phyloP scores from a whole-genome alignment of 2,797 vertebrate genomes.

The Gila robusta region DNA sequence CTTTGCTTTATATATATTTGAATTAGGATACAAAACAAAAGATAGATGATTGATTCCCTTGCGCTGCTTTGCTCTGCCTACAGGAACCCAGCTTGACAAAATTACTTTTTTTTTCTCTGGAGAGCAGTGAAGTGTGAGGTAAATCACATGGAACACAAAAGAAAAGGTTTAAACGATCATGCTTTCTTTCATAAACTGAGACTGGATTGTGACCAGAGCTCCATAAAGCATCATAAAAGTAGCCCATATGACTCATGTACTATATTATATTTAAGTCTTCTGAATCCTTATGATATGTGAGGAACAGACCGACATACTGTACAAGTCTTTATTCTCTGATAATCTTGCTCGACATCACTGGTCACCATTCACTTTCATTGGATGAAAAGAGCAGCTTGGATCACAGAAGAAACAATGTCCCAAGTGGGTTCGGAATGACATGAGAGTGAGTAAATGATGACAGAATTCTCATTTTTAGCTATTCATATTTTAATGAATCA shows the following conservation, averaged over 20 bases:
- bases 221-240: background rate
- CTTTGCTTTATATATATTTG: background rate
- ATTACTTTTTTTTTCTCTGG: background rate
- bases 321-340: background rate
- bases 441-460: constrained; percentile 18
- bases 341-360: background rate
- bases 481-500: constrained; percentile 18
- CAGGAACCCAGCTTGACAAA: background rate
- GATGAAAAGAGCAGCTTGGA: background rate
- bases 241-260: background rate
- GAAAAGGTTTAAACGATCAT: background rate
- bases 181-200: background rate
- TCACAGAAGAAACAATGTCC: background rate
- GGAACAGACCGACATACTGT: background rate
- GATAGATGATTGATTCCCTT: constrained; percentile 5
- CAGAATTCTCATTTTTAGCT: background rate
- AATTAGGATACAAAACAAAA: background rate
- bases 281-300: background rate
- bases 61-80: background rate
- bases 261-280: background rate
- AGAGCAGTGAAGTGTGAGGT: background rate
- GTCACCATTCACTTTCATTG: background rate
- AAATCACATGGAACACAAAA: background rate
- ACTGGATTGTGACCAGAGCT: background rate
- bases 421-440: background rate